Evolutionary conservation across 1,140 invertebrate genomes (phyloP), one percentile per base, ranked within the genome.

Genomic region (Drosophila tani): DNA sequence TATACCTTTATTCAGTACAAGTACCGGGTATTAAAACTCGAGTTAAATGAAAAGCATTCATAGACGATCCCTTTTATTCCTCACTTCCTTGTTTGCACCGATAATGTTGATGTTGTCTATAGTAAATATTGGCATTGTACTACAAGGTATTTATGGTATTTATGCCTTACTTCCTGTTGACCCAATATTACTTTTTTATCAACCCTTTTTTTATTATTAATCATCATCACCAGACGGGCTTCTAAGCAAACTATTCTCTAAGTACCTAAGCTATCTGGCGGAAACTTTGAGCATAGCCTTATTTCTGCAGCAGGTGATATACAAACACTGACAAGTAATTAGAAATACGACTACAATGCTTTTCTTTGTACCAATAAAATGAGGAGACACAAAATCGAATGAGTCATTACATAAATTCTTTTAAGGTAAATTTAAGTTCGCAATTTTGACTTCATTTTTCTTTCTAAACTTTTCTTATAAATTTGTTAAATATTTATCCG

Each of bases 101-200:
- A 59, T 24, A 21, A 2, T 55, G 6, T 21, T 63, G 50, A 5
- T 27, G 27, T 53, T 29, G 29, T 7, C 5, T 2, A 24, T 15
- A 5, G 21, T 11, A 55, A 66, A 70, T 70, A 70, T 70, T 67
- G 29, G 2, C 11, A 43, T 7, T 29, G 9, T 70, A 32, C 17
- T 55, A 21, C 29, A 15, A 3, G 46, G 45, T 60, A 51, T 78
- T 60, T 73, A 15, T 5, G 46, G 45, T 60, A 51, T 78, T 60
- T 73, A 64, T 60, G 51, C 73, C 32, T 24, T 56, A 78, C 51
- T 82, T 82, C 80, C 80, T 78, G 79, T 82, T 81, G 12, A 38
- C 51, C 17, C 38, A 38, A 55, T 38, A 1, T 4, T 80, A 43
- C 40, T 27, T 12, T 21, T 35, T 70, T 77, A 64, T 32, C n/a